These are phyloP conservation scores for Punctoribates punctum DNA, from an alignment of 2,888 invertebrate genomes.

Conservation along the genomic window DNA sequence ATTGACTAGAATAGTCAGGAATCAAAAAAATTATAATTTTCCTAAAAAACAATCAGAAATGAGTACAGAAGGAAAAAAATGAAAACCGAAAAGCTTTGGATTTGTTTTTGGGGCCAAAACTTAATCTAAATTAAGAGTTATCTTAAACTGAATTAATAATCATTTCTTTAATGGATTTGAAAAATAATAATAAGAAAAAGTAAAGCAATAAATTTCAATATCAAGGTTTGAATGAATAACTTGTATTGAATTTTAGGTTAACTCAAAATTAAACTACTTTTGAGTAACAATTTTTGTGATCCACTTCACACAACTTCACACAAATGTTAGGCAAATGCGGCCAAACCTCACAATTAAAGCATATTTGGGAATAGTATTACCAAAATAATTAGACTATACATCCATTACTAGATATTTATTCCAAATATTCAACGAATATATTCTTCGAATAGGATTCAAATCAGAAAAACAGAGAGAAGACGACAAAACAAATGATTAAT, in stretches of 20 bases:
- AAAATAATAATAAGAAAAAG: constrained; percentile 13
- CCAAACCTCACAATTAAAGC: not conserved
- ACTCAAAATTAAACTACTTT: not conserved
- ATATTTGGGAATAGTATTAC: no score
- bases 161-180: not conserved
- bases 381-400: no score
- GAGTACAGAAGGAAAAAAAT: not conserved
- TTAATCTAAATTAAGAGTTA: not conserved
- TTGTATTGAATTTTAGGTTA: constrained; percentile 13
- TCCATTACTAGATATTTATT: no score
- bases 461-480: no score
- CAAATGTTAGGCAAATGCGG: not conserved
- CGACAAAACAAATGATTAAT: no score
- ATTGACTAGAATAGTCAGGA: no score
- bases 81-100: not conserved
- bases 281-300: not conserved
- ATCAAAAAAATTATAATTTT: no score
- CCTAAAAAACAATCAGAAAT: not conserved
- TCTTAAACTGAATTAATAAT: constrained; percentile 4
- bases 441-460: no score
- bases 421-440: no score
- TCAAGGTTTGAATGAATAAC: constrained; percentile 8
- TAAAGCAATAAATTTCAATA: constrained; percentile 21
- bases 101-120: constrained; percentile 5
- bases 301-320: not conserved